These are phyloP conservation scores for Macrobrachium rosenbergii DNA, from an alignment of 1,140 invertebrate species.

Conservation along the genomic window DNA sequence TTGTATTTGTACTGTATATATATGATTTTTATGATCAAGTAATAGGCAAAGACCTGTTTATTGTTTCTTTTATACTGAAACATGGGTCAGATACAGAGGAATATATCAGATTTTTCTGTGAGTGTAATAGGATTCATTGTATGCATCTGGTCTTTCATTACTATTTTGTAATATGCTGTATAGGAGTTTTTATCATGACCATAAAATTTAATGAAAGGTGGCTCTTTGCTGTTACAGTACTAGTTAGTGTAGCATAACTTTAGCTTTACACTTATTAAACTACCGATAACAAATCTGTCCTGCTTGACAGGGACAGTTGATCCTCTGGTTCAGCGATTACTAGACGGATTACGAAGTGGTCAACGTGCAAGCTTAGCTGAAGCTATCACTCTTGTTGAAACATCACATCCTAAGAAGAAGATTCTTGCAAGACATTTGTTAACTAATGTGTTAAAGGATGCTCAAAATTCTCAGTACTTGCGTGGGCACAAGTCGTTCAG, in stretches of 20 bases:
- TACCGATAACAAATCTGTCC: slow-evolving; percentile 17
- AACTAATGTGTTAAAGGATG: slow-evolving; percentile 50
- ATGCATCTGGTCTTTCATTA: no score
- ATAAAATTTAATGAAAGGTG: neutral
- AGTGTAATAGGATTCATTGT: no score
- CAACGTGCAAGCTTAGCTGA: slow-evolving; percentile 62
- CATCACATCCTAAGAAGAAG: slow-evolving; percentile 64
- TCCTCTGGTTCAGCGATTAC: slow-evolving; percentile 43
- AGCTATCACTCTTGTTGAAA: slow-evolving; percentile 66
- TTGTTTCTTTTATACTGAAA: no score
- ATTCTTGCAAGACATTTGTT: slow-evolving; percentile 53
- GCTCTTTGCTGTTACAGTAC: neutral
- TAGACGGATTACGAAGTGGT: slow-evolving; percentile 42
- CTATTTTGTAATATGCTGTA: no score
- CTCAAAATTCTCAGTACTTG: slow-evolving; percentile 18
- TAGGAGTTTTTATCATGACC: no score
- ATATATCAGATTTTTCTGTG: no score
- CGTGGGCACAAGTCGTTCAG: slow-evolving; percentile 67
- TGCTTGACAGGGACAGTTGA: slow-evolving; percentile 54
- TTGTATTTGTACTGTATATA: no score
- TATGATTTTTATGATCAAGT: no score
- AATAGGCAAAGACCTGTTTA: no score
- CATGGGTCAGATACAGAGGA: no score
- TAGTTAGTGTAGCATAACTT: neutral
- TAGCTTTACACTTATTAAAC: neutral